These are phyloP conservation scores for Drosophila heteroneura DNA, from an alignment of 2,888 invertebrate genomes.

Conservation along the genomic window DNA sequence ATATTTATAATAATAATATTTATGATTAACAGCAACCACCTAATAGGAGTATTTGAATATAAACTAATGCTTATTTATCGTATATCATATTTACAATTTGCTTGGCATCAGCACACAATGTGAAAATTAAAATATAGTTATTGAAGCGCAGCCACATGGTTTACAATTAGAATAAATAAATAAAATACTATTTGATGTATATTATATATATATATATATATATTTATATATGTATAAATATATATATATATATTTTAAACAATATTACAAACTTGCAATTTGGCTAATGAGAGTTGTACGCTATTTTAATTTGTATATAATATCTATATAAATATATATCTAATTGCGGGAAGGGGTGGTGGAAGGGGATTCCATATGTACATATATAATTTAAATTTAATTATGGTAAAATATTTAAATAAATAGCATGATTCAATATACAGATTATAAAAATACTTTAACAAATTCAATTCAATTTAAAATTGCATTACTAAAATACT, in stretches of 20 bases:
- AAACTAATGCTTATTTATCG: slow-evolving; percentile 31
- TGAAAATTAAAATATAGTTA: slow-evolving; percentile 21
- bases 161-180: slow-evolving; percentile 70
- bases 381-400: slow-evolving; percentile 50
- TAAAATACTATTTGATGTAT: slow-evolving; percentile 51
- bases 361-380: slow-evolving; percentile 44
- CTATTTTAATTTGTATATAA: slow-evolving; percentile 31
- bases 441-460: slow-evolving; percentile 54
- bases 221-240: slow-evolving; percentile 2
- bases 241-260: slow-evolving; percentile 19
- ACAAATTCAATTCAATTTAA: slow-evolving; percentile 56
- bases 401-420: slow-evolving; percentile 42
- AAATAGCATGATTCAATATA: slow-evolving; percentile 35
- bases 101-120: slow-evolving; percentile 41
- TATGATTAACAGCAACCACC: slow-evolving; percentile 74
- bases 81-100: slow-evolving; percentile 48
- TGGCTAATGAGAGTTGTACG: slow-evolving; percentile 73
- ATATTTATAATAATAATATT: slow-evolving; percentile 35
- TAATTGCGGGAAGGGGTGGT: slow-evolving; percentile 5
- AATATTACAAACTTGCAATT: slow-evolving; percentile 63
- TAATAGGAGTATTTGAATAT: slow-evolving; percentile 68
- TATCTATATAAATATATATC: slow-evolving; percentile 36
- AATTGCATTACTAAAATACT: slow-evolving; percentile 57
- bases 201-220: neutral
- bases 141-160: slow-evolving; percentile 53